Conservation (phyloP, 2,113 vertebrate genomes). For the Syngnathus typhle region DNA sequence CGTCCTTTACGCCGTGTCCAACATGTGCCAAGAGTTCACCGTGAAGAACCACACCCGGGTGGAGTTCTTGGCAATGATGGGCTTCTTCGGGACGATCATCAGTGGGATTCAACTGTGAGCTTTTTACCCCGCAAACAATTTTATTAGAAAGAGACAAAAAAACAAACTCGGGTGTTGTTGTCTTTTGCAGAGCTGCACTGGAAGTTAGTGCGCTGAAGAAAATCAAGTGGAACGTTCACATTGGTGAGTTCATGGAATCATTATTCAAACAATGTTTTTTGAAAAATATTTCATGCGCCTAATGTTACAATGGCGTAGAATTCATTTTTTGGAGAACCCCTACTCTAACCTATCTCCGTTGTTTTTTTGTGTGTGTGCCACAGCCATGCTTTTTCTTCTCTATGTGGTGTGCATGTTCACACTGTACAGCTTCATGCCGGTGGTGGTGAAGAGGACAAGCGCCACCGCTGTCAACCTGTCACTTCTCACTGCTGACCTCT, state of each 20-base stretch:
- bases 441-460: conserved; percentile 84
- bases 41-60: conserved; percentile 90
- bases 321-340: too few species aligned
- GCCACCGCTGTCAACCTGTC: conserved; percentile 91
- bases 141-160: background rate
- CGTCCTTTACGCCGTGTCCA: conserved; percentile 86
- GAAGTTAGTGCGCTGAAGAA: conserved; percentile 71
- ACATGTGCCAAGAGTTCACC: conserved; percentile 89
- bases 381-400: conserved; percentile 77
- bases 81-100: conserved; percentile 89
- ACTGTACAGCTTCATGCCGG: conserved; percentile 91
- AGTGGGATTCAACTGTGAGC: conserved; percentile 91
- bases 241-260: conserved; percentile 66
- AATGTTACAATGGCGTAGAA: too few species aligned
- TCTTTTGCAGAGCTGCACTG: conserved; percentile 72
- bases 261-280: too few species aligned
- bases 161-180: background rate
- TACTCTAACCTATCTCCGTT: background rate
- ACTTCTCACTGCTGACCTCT: conserved; percentile 90
- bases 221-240: conserved; percentile 77
- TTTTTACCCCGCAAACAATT: background rate
- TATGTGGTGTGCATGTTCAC: conserved; percentile 89
- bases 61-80: conserved; percentile 96
- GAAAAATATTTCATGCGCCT: too few species aligned
- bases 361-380: conserved; percentile 7